Evolutionary conservation across 1,140 invertebrate genomes (phyloP).

Genomic region (Drosophila kurseongensis): DNA sequence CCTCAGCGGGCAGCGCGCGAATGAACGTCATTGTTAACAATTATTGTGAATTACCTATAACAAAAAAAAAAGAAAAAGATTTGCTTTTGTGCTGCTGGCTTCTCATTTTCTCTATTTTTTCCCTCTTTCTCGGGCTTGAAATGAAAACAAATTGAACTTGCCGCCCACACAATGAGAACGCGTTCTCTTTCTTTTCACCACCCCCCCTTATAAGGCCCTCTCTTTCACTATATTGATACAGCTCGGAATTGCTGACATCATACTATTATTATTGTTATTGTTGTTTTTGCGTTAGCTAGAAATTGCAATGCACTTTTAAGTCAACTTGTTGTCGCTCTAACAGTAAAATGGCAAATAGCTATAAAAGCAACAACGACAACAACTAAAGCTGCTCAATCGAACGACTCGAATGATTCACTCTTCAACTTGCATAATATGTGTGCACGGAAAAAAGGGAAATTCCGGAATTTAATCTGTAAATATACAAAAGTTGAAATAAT

Average conservation of each 20-base stretch:
- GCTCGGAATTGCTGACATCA: constrained; percentile 65
- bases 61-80: constrained; percentile 4
- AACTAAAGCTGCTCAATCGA: constrained; percentile 23
- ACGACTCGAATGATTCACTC: constrained; percentile 40
- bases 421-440: constrained; percentile 3
- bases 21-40: constrained; percentile 62
- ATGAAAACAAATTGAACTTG: constrained; percentile 72
- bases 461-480: not conserved
- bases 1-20: constrained; percentile 21
- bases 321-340: constrained; percentile 62
- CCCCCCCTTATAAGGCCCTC: not conserved
- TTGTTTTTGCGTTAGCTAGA: constrained; percentile 56
- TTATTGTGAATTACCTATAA: constrained; percentile 76
- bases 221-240: constrained; percentile 28
- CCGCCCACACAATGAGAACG: constrained; percentile 60
- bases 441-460: not conserved
- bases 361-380: constrained; percentile 14
- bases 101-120: constrained; percentile 6
- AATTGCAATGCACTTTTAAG: constrained; percentile 73
- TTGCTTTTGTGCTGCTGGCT: not conserved
- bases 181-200: constrained; percentile 1
- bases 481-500: not conserved
- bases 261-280: constrained; percentile 44
- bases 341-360: constrained; percentile 48
- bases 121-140: constrained; percentile 19